Evolutionary conservation across 2,888 invertebrate species (phyloP).

Genomic region (Dasysyrphus tricinctus): DNA sequence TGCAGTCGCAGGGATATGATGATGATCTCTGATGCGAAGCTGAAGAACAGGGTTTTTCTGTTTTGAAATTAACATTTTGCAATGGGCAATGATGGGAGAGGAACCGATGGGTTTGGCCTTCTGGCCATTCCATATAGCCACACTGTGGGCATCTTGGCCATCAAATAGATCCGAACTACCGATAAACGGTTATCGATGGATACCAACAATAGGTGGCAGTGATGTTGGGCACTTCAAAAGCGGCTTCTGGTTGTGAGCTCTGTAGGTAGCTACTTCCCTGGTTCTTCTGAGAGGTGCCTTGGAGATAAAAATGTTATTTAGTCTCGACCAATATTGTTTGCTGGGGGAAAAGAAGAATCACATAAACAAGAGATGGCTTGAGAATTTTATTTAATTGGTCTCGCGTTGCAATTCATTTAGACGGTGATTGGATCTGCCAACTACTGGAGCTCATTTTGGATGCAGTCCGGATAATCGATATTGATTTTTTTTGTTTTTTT

Average conservation of each 20-base stretch:
- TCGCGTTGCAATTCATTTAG: slow-evolving; percentile 73
- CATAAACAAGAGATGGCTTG: slow-evolving; percentile 27
- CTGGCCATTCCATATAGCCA: slow-evolving; percentile 51
- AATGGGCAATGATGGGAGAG: slow-evolving; percentile 26
- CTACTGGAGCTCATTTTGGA: slow-evolving; percentile 60
- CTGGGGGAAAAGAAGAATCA: not conserved
- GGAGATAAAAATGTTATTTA: slow-evolving; percentile 53
- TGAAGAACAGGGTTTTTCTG: slow-evolving; percentile 24
- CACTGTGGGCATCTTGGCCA: slow-evolving; percentile 60
- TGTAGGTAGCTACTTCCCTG: slow-evolving; percentile 22
- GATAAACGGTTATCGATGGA: slow-evolving; percentile 74
- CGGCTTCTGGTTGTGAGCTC: slow-evolving; percentile 58
- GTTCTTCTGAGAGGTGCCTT: slow-evolving; percentile 21
- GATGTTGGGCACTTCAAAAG: slow-evolving; percentile 71
- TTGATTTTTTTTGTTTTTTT: slow-evolving; percentile 6
- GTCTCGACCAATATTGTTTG: slow-evolving; percentile 48
- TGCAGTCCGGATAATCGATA: slow-evolving; percentile 66
- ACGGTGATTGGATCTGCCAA: slow-evolving; percentile 65
- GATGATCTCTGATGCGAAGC: slow-evolving; percentile 5
- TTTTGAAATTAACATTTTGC: slow-evolving; percentile 73
- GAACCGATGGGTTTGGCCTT: slow-evolving; percentile 37
- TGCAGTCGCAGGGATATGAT: not conserved
- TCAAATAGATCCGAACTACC: slow-evolving; percentile 71
- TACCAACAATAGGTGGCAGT: slow-evolving; percentile 73
- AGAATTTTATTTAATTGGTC: slow-evolving; percentile 75